These are phyloP conservation scores for Neomorphus geoffroyi DNA, from an alignment of 2,797 vertebrate species.

Conservation along the genomic window DNA sequence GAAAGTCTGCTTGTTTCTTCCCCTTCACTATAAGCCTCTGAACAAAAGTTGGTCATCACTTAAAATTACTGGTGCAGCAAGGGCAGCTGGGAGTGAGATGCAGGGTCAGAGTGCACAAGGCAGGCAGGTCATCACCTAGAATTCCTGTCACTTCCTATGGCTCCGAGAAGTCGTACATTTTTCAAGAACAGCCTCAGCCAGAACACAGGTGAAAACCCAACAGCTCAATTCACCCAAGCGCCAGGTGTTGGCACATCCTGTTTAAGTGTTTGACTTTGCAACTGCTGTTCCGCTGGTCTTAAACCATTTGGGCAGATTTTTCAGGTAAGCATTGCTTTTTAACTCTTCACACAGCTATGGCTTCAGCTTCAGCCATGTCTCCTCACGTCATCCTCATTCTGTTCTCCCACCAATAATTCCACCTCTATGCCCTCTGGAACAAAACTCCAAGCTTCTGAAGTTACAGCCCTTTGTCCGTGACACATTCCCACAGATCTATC, in stretches of 20 bases:
- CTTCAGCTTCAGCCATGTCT: not conserved
- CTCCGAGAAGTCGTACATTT: not conserved
- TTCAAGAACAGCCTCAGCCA: not conserved
- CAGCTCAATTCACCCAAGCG: not conserved
- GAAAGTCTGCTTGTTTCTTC: not conserved
- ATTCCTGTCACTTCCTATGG: not conserved
- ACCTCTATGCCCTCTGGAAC: not conserved
- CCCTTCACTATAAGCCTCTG: not conserved
- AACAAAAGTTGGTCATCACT: not conserved
- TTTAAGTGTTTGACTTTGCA: not conserved
- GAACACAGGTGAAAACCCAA: not conserved
- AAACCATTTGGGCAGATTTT: not conserved
- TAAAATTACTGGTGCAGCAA: not conserved
- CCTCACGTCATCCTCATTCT: not conserved
- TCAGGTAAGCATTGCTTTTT: not conserved
- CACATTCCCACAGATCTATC: not conserved
- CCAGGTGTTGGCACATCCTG: not conserved
- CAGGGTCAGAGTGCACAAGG: not conserved
- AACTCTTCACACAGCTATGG: not conserved
- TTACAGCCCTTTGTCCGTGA: not conserved
- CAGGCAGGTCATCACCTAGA: not conserved
- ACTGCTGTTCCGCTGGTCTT: not conserved
- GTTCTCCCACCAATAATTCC: not conserved
- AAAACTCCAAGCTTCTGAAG: not conserved
- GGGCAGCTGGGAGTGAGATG: not conserved